These are phyloP conservation scores for Meghimatium bilineatum DNA, from an alignment of 2,888 invertebrate species.

Conservation along the genomic window DNA sequence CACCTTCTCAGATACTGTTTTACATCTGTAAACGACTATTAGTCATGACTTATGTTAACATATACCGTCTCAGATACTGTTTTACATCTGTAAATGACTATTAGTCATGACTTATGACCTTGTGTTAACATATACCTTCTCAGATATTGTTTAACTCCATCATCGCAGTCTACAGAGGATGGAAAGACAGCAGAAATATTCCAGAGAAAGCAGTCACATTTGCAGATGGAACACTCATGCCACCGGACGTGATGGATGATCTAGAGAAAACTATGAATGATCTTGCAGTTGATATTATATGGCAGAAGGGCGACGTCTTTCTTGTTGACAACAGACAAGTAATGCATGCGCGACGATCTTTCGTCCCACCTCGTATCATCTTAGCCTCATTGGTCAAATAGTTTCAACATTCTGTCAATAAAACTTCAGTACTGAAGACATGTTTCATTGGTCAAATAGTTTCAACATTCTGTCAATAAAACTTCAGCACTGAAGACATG, in stretches of 20 bases:
- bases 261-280: conserved; percentile 58
- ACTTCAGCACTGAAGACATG: too few relatives aligned
- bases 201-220: conserved; percentile 65
- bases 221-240: conserved; percentile 63
- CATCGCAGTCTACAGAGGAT: conserved; percentile 65
- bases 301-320: conserved; percentile 65
- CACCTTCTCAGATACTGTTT: too few relatives aligned
- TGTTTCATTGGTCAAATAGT: too few relatives aligned
- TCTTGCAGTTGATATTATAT: conserved; percentile 60
- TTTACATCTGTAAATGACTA: too few relatives aligned
- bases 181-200: conserved; percentile 65
- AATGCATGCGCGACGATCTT: conserved; percentile 62
- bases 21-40: too few relatives aligned
- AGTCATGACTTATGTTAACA: too few relatives aligned
- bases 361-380: conserved; percentile 64
- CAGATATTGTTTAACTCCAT: conserved; percentile 68
- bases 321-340: conserved; percentile 66
- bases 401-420: too few relatives aligned
- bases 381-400: conserved; percentile 64
- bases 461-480: too few relatives aligned
- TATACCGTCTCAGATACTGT: too few relatives aligned
- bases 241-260: conserved; percentile 57
- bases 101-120: background rate
- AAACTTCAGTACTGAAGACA: too few relatives aligned
- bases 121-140: background rate